Percentiles rank a stretch among this genome's conserved stretches.
phyloP scores from a whole-genome alignment of 1,140 invertebrate genomes.

The Drosophila miranda region DNA sequence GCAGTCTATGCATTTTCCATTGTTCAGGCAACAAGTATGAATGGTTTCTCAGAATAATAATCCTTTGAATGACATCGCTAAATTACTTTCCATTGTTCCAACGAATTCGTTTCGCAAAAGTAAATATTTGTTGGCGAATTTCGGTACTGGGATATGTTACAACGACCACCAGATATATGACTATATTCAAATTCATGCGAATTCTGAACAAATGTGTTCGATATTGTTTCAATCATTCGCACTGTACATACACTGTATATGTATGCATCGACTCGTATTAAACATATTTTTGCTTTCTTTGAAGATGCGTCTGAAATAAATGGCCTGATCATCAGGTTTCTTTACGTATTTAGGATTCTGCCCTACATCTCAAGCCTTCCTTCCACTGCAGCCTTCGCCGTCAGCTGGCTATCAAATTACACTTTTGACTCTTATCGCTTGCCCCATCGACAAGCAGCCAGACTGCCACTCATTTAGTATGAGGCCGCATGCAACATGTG shows the following conservation, averaged over 20 bases:
- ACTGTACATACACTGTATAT: too few relatives aligned
- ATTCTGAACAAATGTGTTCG: background rate
- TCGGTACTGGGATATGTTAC: slow-evolving; percentile 2
- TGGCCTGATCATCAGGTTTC: slow-evolving; percentile 27
- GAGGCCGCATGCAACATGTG: slow-evolving; percentile 43
- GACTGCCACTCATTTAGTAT: background rate
- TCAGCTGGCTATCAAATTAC: slow-evolving; percentile 50
- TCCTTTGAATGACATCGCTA: too few relatives aligned
- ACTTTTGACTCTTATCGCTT: slow-evolving; percentile 17
- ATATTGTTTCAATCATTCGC: slow-evolving; percentile 9
- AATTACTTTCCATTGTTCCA: too few relatives aligned
- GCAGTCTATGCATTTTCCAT: too few relatives aligned
- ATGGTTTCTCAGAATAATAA: too few relatives aligned
- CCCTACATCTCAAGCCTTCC: slow-evolving; percentile 21
- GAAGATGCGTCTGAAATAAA: slow-evolving; percentile 17
- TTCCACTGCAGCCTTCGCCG: slow-evolving; percentile 1
- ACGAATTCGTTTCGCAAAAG: too few relatives aligned
- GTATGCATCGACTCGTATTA: too few relatives aligned
- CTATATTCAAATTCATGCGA: background rate
- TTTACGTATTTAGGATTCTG: slow-evolving; percentile 13
- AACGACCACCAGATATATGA: slow-evolving; percentile 3
- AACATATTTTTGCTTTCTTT: background rate
- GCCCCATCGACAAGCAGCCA: slow-evolving; percentile 14
- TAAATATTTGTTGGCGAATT: too few relatives aligned
- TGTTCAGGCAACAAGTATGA: too few relatives aligned